phyloP scores from a whole-genome alignment of 2,888 invertebrate genomes.

The Zaprionus lineosus region DNA sequence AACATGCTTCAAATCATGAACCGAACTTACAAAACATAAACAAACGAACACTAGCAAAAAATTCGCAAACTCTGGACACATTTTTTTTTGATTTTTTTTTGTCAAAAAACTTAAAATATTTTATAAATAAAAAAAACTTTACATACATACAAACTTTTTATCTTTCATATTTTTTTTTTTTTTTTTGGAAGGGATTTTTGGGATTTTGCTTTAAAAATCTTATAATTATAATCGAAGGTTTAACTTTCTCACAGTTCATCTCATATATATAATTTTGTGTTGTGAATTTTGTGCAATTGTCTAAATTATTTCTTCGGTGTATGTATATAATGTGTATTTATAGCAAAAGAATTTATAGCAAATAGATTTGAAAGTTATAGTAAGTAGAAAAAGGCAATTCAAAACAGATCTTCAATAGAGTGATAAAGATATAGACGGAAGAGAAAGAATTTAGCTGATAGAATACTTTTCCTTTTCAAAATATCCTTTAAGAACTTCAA shows the following conservation, averaged over 20 bases:
- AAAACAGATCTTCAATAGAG: constrained; percentile 42
- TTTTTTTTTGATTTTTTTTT: too few species aligned
- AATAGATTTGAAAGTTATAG: constrained; percentile 28
- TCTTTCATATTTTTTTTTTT: constrained; percentile 5
- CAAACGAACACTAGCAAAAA: constrained; percentile 53
- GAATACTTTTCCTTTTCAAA: constrained; percentile 47
- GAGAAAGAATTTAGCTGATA: constrained; percentile 31
- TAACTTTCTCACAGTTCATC: constrained; percentile 50
- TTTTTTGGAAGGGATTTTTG: constrained; percentile 10
- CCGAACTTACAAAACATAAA: constrained; percentile 8
- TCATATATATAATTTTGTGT: constrained; percentile 46
- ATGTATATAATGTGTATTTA: constrained; percentile 67
- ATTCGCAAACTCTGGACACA: constrained; percentile 57
- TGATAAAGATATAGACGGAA: constrained; percentile 38
- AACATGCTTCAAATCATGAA: constrained; percentile 60
- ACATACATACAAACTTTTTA: constrained; percentile 72
- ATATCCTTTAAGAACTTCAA: constrained; percentile 37
- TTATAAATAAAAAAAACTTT: constrained; percentile 46
- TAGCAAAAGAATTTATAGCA: constrained; percentile 64
- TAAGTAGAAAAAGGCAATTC: constrained; percentile 53
- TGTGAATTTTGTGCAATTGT: constrained; percentile 69
- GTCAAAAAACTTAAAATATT: constrained; percentile 35
- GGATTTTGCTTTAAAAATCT: constrained; percentile 49
- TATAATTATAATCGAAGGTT: constrained; percentile 39
- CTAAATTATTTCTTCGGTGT: constrained; percentile 55